A percentile compares a stretch with the other conserved stretches of the same genome.
phyloP scores from a whole-genome alignment of 2,888 invertebrate genomes.

The Calliopum simillimum region DNA sequence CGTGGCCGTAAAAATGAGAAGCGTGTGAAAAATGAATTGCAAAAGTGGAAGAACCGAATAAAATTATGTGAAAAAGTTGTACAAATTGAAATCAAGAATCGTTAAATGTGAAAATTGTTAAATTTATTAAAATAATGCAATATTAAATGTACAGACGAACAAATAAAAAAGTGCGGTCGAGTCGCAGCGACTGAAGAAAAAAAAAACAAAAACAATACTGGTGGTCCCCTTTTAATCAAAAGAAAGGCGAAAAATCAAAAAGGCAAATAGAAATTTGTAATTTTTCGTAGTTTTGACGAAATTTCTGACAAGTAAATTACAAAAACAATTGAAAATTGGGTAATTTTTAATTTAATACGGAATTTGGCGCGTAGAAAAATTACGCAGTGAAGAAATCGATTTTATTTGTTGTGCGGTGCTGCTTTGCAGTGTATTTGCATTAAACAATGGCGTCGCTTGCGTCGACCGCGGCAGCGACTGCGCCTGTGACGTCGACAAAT shows the following conservation, averaged over 20 bases:
- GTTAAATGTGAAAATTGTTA: background rate
- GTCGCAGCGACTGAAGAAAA: background rate
- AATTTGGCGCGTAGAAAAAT: conserved; percentile 28
- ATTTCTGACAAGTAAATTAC: background rate
- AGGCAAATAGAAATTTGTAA: background rate
- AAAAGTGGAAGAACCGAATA: conserved; percentile 4
- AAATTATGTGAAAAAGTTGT: conserved; percentile 1
- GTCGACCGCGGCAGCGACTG: conserved; percentile 13
- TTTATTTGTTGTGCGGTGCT: conserved; percentile 29
- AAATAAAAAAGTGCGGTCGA: background rate
- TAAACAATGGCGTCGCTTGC: conserved; percentile 34
- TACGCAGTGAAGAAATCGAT: conserved; percentile 34
- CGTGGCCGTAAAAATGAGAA: conserved; percentile 21
- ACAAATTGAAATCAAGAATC: background rate
- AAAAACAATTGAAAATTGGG: background rate
- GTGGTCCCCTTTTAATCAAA: background rate
- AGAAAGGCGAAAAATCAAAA: background rate
- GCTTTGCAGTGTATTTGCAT: conserved; percentile 24
- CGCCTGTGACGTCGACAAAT: background rate
- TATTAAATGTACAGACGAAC: background rate
- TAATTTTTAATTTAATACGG: conserved; percentile 8
- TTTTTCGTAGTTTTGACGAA: background rate
- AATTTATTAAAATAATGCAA: background rate
- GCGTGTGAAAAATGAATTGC: conserved; percentile 12
- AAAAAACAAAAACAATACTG: background rate